These are phyloP conservation scores for Echinops telfairi DNA, from an alignment of 2,113 vertebrate genomes.

Conservation along the genomic window DNA sequence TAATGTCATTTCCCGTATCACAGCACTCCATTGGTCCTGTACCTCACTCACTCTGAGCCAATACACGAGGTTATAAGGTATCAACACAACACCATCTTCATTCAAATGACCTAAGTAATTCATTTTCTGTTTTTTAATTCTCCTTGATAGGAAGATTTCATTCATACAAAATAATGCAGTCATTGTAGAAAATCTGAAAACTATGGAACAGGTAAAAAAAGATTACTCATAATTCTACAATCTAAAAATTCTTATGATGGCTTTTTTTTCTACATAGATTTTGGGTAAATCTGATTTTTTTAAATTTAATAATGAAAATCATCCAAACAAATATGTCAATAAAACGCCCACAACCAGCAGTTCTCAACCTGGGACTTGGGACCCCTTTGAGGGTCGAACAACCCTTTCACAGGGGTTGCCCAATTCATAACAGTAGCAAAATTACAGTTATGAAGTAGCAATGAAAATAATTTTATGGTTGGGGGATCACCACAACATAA, in stretches of 20 bases:
- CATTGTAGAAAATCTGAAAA: not conserved
- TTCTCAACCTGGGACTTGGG: too few species aligned
- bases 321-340: slow-evolving; percentile 18
- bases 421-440: too few species aligned
- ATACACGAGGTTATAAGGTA: not conserved
- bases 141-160: not conserved
- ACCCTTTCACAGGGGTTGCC: too few species aligned
- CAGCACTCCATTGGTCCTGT: not conserved
- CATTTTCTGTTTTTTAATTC: not conserved
- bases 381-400: too few species aligned
- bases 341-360: not conserved
- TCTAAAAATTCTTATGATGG: not conserved
- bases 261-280: not conserved
- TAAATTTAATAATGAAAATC: not conserved
- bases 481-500: too few species aligned
- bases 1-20: not conserved
- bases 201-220: not conserved
- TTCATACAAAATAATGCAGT: not conserved
- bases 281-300: slow-evolving; percentile 8
- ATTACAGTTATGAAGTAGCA: too few species aligned
- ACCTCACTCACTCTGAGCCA: not conserved
- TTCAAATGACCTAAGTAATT: not conserved
- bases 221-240: not conserved
- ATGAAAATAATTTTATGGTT: too few species aligned
- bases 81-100: not conserved